Percentiles rank a stretch among this genome's conserved stretches.
Evolutionary conservation across 2,888 invertebrate species (phyloP).

Genomic region (Acheta domesticus): DNA sequence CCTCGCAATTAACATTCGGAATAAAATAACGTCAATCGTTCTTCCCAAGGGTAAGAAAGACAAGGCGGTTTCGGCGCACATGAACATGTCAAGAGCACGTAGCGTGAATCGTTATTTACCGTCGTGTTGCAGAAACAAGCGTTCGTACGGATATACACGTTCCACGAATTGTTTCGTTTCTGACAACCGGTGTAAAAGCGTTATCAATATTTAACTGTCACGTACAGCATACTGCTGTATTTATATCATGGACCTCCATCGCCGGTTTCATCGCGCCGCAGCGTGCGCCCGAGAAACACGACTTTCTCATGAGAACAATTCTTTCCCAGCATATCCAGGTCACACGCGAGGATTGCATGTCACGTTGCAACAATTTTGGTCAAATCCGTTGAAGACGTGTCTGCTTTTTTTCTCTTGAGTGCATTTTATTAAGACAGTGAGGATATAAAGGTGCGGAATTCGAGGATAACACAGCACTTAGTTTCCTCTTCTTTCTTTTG

Average conservation of each 20-base stretch:
- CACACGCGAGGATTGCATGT: conserved; percentile 18
- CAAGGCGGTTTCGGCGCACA: too few species aligned
- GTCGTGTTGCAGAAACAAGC: too few species aligned
- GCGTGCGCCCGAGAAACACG: background rate
- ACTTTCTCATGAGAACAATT: conserved; percentile 4
- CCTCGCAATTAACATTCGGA: too few species aligned
- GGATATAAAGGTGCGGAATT: background rate
- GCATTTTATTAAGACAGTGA: background rate
- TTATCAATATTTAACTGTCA: background rate
- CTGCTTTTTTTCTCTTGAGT: background rate
- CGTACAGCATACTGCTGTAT: background rate
- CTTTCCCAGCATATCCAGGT: background rate
- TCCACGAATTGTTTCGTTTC: background rate
- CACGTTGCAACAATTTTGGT: conserved; percentile 5
- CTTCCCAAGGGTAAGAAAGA: too few species aligned
- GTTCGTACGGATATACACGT: background rate
- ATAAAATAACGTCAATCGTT: too few species aligned
- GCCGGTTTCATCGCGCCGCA: background rate
- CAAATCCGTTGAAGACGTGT: background rate
- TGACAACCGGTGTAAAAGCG: background rate
- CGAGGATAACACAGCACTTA: background rate
- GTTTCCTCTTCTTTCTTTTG: too few species aligned
- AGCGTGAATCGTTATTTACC: too few species aligned
- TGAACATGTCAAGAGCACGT: too few species aligned
- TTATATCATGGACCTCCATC: background rate